A percentile compares a stretch with the other conserved stretches of the same genome.
Conservation (phyloP, 2,113 vertebrate species). For the Budorcas taxicolor region DNA sequence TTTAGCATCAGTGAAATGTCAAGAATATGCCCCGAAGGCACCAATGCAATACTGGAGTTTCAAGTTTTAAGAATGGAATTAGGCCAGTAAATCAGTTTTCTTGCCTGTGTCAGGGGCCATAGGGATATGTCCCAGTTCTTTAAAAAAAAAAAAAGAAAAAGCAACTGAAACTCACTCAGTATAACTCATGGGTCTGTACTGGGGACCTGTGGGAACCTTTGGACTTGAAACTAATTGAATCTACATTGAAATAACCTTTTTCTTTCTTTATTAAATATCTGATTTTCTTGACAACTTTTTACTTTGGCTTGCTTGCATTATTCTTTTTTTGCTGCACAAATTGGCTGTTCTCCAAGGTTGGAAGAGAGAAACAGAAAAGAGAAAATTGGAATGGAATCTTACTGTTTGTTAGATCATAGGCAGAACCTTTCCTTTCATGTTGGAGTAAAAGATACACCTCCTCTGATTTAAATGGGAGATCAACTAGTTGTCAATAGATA, state of each 20-base stretch:
- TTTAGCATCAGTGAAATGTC: slow-evolving; percentile 66
- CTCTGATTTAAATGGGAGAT: neutral
- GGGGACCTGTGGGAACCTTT: slow-evolving; percentile 49
- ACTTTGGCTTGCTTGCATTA: slow-evolving; percentile 39
- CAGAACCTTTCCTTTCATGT: neutral
- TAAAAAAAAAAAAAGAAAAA: neutral
- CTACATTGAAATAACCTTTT: slow-evolving; percentile 66
- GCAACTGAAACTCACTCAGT: slow-evolving; percentile 48
- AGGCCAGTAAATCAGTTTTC: slow-evolving; percentile 72
- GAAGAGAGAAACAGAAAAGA: slow-evolving; percentile 4
- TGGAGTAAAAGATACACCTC: neutral
- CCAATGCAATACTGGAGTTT: slow-evolving; percentile 58
- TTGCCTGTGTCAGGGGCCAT: slow-evolving; percentile 49
- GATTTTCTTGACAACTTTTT: slow-evolving; percentile 51
- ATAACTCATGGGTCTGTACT: neutral
- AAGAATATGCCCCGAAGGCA: slow-evolving; percentile 67
- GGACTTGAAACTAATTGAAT: slow-evolving; percentile 58
- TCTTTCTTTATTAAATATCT: slow-evolving; percentile 64
- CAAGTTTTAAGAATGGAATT: slow-evolving; percentile 71
- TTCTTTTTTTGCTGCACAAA: slow-evolving; percentile 26
- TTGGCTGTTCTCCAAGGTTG: neutral
- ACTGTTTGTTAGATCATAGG: neutral
- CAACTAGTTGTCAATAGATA: neutral
- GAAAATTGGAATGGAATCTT: neutral
- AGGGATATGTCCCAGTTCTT: slow-evolving; percentile 70